Base-by-base conservation (phyloP, 2,797 vertebrate species). In the Lacerta viridis region DNA sequence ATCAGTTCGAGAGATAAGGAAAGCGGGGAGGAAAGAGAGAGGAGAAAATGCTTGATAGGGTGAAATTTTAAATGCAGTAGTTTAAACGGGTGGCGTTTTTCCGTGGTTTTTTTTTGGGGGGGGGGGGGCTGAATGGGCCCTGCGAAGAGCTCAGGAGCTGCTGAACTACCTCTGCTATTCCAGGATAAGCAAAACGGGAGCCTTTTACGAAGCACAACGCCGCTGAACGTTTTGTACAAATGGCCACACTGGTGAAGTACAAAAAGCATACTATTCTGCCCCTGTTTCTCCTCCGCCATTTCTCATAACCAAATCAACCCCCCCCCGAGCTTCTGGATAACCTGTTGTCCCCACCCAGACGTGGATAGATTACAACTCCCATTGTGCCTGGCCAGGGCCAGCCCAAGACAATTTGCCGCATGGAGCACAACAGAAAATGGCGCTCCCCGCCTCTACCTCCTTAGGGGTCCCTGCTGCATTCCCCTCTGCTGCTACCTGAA, bases 1-100 rank as follows among this genome's bases (percentile, higher is more conserved):
- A 94, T 96, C 92, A 91, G 80, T 89, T 87, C 80, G 83, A 93
- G 92, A 86, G 92, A 94, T 75, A 94, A 86, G 92, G 80, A 90
- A 90, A 89, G 89, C 41, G 0, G 0, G 88, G 79, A 89, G 92
- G 89, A 50, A 61, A 39, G 50, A 71, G 13, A 50, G 9, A 10
- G n/a, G 29, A 7, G 3, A 27, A n/a, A 75, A 55, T 7, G 33
- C 27, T 66, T 20, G 20, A 77, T n/a, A 41, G 59, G 33, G 36
- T 71, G 27, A 83, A 59, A 71, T 6, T 95, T 92, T 91, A 93
- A 95, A 95, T 86, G 50, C 1, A 55, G 13, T 13, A 55, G 50
- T 55, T 55, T 55, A 41, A 41, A 41, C 39, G 50, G 50, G 50
- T 55, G 50, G 50, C 50, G 7, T 43, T 43, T 43, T 43, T 91